Evolutionary conservation across 2,797 vertebrate genomes (phyloP).

Genomic region (Tapera naevia): DNA sequence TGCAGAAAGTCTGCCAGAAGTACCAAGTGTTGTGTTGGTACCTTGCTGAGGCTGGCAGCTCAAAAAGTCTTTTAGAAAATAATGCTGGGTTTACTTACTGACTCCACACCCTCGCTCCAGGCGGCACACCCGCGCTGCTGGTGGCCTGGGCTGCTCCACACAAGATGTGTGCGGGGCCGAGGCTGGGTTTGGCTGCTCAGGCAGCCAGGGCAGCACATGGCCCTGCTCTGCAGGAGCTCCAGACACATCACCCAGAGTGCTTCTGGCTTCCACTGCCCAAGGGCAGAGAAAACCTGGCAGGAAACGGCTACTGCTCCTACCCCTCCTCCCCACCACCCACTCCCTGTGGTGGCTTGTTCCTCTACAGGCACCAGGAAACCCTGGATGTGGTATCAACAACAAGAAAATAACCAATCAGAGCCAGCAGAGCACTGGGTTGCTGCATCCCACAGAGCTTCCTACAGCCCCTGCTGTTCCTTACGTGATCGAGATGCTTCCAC

Average conservation of each 20-base stretch:
- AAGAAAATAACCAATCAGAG: neutral
- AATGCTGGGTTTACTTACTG: neutral
- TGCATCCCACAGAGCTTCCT: neutral
- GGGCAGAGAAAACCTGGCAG: neutral
- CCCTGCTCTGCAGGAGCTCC: neutral
- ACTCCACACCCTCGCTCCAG: neutral
- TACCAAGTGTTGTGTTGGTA: neutral
- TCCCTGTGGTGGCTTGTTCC: neutral
- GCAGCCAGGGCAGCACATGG: neutral
- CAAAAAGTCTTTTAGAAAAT: neutral
- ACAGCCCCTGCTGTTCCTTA: slow-evolving; percentile 74
- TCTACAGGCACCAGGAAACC: neutral
- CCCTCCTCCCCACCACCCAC: neutral
- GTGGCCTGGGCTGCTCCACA: neutral
- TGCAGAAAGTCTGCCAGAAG: neutral
- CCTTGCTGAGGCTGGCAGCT: neutral
- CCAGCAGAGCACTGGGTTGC: neutral
- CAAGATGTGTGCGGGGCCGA: neutral
- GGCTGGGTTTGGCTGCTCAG: neutral
- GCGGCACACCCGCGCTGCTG: neutral
- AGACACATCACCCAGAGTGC: neutral
- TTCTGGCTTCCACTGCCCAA: neutral
- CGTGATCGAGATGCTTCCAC: slow-evolving; percentile 98
- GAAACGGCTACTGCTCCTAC: neutral
- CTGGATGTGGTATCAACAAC: neutral